Evolutionary conservation across 2,113 vertebrate genomes (phyloP), one percentile per base, ranked within the genome.

Genomic region (Amphiprion percula): DNA sequence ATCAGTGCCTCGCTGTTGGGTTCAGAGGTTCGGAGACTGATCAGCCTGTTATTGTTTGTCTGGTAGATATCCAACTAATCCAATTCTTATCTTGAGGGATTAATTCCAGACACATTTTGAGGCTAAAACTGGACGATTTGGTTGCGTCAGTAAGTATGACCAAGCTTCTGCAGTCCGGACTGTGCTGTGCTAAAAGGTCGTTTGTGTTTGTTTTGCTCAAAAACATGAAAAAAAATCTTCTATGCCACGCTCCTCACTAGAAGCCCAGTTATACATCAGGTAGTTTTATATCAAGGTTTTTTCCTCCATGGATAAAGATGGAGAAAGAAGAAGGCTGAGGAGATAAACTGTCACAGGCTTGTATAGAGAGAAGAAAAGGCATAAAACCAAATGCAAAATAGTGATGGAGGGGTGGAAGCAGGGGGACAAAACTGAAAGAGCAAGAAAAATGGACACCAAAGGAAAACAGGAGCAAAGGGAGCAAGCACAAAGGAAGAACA

Each of bases 351-450:
- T 44, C 33, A 67, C 17, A 41, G 1, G 49, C 24, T 33, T 30
- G 24, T 21, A 67, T 24, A 62, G 61, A 60, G 14, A 56, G n/a
- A 62, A 16, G 21, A 50, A 75, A 66, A 52, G 44, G 10, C 2
- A 50, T 10, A 44, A 37, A 52, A 44, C 4, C 33, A 54, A 28
- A 30, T 52, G 28, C n/a, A 64, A 63, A 65, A 41, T 1, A 26
- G 52, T 21, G 33, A 28, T 21, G 12, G 37, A 58, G 21, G 41
- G 4, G 39, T 28, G 19, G 2, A 49, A 17, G 64, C 17, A 33
- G 2, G 12, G 12, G 68, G 15, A 67, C 4, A 54, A 78, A 69
- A 70, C 12, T 59, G 5, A 28, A 47, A 41, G 58, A 61, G 30
- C 60, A 74, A 30, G 47, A 59, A 14, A 8, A 33, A 52, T 52